Conservation (phyloP, 2,888 invertebrate species). For the Cataglyphis livida region DNA sequence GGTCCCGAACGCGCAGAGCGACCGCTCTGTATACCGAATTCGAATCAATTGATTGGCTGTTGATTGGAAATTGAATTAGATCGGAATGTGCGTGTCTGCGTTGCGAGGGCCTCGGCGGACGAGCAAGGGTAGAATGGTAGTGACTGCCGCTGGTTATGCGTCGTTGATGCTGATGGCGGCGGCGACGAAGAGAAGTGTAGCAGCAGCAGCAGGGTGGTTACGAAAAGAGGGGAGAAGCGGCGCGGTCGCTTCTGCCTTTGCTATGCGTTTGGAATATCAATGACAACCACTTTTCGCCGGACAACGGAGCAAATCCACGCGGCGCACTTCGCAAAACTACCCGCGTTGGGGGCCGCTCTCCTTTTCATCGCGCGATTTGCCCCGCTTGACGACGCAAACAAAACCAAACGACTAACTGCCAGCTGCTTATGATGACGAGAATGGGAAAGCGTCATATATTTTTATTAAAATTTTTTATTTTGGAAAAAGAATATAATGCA, state of each 20-base stretch:
- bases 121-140: constrained; percentile 66
- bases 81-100: constrained; percentile 86
- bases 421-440: not conserved
- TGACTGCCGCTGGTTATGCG: constrained; percentile 43
- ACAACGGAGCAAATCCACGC: constrained; percentile 61
- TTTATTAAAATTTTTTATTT: not conserved
- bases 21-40: constrained; percentile 85
- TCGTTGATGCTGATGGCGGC: constrained; percentile 48
- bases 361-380: constrained; percentile 54
- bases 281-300: constrained; percentile 77
- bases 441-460: not conserved
- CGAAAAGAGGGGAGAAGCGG: constrained; percentile 65
- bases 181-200: constrained; percentile 31
- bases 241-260: constrained; percentile 80
- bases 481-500: not conserved
- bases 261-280: constrained; percentile 83
- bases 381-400: constrained; percentile 37
- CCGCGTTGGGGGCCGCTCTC: constrained; percentile 35
- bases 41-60: constrained; percentile 88
- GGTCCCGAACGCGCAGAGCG: constrained; percentile 76
- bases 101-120: constrained; percentile 66
- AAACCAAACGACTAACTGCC: constrained; percentile 30
- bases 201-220: constrained; percentile 61
- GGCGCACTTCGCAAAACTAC: constrained; percentile 39
- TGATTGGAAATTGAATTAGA: constrained; percentile 88